Evolutionary conservation across 2,888 invertebrate species (phyloP).

Genomic region (Baronia brevicornis): DNA sequence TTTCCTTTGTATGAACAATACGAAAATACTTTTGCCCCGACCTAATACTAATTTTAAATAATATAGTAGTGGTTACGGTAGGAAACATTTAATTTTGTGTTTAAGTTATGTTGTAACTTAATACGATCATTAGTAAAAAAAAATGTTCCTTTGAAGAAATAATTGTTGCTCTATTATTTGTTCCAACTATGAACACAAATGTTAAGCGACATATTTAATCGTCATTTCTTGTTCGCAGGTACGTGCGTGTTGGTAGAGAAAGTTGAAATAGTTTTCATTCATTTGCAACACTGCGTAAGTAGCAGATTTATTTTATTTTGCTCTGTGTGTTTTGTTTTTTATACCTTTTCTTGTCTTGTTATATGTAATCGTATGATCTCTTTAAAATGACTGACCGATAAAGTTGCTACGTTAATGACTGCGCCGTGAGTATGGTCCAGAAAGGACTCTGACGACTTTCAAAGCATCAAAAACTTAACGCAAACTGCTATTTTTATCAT

Average conservation of each 20-base stretch:
- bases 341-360: constrained; percentile 6
- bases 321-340: constrained; percentile 19
- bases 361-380: too few relatives aligned
- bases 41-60: too few relatives aligned
- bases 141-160: too few relatives aligned
- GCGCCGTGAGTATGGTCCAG: constrained; percentile 26
- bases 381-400: too few relatives aligned
- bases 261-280: constrained; percentile 50
- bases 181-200: constrained; percentile 18
- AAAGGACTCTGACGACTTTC: constrained; percentile 27
- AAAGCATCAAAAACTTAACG: constrained; percentile 38
- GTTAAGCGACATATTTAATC: constrained; percentile 14
- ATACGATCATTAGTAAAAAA: too few relatives aligned
- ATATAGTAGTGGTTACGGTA: too few relatives aligned
- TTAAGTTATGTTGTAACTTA: too few relatives aligned
- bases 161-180: too few relatives aligned
- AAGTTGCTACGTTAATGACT: constrained; percentile 27
- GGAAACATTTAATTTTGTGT: too few relatives aligned
- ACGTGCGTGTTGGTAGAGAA: constrained; percentile 63
- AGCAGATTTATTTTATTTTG: constrained; percentile 48
- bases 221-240: constrained; percentile 48
- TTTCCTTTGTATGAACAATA: too few relatives aligned
- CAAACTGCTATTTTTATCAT: constrained; percentile 39
- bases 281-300: constrained; percentile 56
- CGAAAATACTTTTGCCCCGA: too few relatives aligned